Conservation (phyloP, 2,888 invertebrate genomes). For the Agrotis ipsilon region DNA sequence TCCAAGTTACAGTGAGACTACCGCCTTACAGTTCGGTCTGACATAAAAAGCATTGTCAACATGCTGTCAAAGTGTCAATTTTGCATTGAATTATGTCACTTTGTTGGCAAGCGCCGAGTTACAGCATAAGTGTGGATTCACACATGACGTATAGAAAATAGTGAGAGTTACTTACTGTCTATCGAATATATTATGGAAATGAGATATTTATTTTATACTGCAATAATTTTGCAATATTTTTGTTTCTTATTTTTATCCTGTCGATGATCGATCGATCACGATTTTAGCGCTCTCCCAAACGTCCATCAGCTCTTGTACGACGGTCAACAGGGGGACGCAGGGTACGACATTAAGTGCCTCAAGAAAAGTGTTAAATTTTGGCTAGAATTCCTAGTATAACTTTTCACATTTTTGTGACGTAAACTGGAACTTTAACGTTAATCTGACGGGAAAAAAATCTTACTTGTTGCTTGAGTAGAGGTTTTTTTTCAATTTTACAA, state of each 20-base stretch:
- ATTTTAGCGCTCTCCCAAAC: too few relatives aligned
- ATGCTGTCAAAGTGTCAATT: slow-evolving; percentile 62
- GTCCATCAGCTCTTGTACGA: too few relatives aligned
- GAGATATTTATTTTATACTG: neutral
- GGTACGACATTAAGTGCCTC: too few relatives aligned
- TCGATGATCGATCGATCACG: too few relatives aligned
- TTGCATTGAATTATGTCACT: slow-evolving; percentile 61
- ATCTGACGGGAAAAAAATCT: too few relatives aligned
- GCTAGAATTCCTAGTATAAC: too few relatives aligned
- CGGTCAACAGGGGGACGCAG: too few relatives aligned
- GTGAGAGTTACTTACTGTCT: slow-evolving; percentile 27
- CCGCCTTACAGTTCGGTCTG: slow-evolving; percentile 28
- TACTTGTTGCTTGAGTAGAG: too few relatives aligned
- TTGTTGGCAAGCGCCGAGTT: slow-evolving; percentile 40
- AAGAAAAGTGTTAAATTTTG: neutral
- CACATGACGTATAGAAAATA: slow-evolving; percentile 27
- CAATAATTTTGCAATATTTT: neutral
- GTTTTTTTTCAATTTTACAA: too few relatives aligned
- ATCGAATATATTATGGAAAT: neutral
- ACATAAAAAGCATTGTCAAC: slow-evolving; percentile 60
- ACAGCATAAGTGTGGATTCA: slow-evolving; percentile 33
- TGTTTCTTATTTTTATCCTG: too few relatives aligned
- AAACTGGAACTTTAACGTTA: too few relatives aligned
- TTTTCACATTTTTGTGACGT: too few relatives aligned
- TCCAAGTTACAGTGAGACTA: neutral